A percentile compares a stretch with the other conserved stretches of the same genome.
Conservation (phyloP, 2,113 vertebrate genomes). For the Trichechus manatus region DNA sequence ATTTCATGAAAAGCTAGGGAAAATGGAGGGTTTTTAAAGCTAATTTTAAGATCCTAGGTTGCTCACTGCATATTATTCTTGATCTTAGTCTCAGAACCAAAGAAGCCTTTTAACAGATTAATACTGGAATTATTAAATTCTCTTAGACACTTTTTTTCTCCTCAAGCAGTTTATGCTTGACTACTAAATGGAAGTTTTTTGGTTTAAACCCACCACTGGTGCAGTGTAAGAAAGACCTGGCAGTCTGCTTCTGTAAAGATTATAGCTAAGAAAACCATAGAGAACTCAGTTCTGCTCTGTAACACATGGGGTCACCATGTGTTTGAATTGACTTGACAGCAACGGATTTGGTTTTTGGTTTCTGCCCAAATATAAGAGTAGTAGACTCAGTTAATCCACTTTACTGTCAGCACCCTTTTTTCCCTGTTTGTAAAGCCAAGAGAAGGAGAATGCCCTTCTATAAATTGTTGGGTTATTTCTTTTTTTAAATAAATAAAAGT, state of each 20-base stretch:
- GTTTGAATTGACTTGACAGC: background rate
- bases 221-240: background rate
- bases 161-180: background rate
- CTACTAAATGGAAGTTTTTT: background rate
- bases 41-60: background rate
- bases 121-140: conserved; percentile 16
- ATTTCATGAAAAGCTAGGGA: background rate
- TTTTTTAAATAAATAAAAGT: conserved; percentile 33
- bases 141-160: conserved; percentile 5
- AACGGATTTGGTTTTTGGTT: background rate
- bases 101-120: background rate
- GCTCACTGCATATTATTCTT: background rate
- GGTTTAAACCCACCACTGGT: background rate
- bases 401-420: background rate
- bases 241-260: background rate
- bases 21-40: background rate
- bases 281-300: background rate
- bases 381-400: background rate
- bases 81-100: background rate
- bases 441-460: background rate
- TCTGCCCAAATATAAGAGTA: background rate
- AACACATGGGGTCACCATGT: background rate
- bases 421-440: background rate
- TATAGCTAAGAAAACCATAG: background rate
- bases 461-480: conserved; percentile 25